Evolutionary conservation across 1,140 invertebrate genomes (phyloP), one percentile per base, ranked within the genome.

Genomic region (Atta cephalotes): DNA sequence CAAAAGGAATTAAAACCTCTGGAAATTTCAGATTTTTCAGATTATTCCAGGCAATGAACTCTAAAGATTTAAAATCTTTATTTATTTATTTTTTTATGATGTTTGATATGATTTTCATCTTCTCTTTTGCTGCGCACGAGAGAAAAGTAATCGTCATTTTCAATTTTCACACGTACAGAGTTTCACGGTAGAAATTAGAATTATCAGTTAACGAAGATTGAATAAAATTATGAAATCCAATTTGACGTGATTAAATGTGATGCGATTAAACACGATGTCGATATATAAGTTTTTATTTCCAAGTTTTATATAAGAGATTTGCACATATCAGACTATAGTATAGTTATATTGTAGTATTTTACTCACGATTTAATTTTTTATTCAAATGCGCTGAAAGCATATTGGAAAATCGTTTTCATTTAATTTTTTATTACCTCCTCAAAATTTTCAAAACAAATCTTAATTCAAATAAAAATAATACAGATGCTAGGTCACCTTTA

Each of bases 161-260:
- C 3, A 25, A 81, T 81, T 71, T 66, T 58, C n/a, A 3, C 21
- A 45, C 25, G 10, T 25, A 28, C 0, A 39, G 7, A 82, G 18
- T 45, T 53, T n/a, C 14, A 56, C 21, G 12, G 18, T 3, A 25
- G 35, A 14, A 71, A 82, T 58, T 70, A 45, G 3, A 81, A 71
- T 82, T 82, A 45, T 45, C 39, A 45, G 39, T 45, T 70, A 81
- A 81, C 21, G 12, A 82, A 31, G 25, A 28, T 58, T 53, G 4
- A n/a, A 31, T 60, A 12, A 72, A 71, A 71, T 18, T 60, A 53
- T 25, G 68, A 72, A 82, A 72, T 72, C 9, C 53, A 72, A 60
- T 45, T 45, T 60, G 12, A 82, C 10, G 53, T 53, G 68, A 82
- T 72, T 80, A 80, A 70, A 18, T 39, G 14, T 39, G 63, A 80